Evolutionary conservation across 1,140 invertebrate genomes (phyloP), one percentile per base, ranked within the genome.

Genomic region (Pogonomyrmex barbatus): DNA sequence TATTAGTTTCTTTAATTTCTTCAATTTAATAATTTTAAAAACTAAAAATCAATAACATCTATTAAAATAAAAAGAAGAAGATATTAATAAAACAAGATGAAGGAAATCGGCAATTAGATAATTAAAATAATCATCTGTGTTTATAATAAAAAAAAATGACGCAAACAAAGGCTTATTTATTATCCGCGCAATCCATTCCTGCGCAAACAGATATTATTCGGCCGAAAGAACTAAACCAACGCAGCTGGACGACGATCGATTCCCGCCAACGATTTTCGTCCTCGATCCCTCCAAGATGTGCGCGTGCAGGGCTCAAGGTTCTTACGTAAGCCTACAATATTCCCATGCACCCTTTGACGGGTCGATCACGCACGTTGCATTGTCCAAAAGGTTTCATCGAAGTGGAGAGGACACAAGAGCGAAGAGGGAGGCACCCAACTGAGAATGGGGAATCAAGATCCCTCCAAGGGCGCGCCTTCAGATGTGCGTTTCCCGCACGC

Each of bases 341-440:
- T 91, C 90, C 87, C 88, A 90, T 90, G 85, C 87, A 86, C 88
- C 88, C 87, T 91, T 90, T 90, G 87, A 91, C 62, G 84, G 84
- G 75, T 88, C 83, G 90, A 89, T 88, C 88, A 62, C 82, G 71
- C 76, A 30, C 85, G 9, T 70, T 56, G 84, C 81, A 91, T 91
- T 91, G 88, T 90, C 86, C 81, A n/a, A 62, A 68, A 17, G 76
- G 78, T 84, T 90, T 88, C 90, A 90, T 86, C 82, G 83, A 60
- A 62, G 52, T 14, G 42, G 42, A 60, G 85, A 67, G 77, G 77
- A 63, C 39, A 65, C n/a, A 58, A 47, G 45, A 45, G 85, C 54
- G 24, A 54, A 71, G 45, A 71, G 10, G 65, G 71, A 70, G 67
- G 77, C 75, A 78, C 79, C 87, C 77, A 81, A 87, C 65, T 47